phyloP scores from a whole-genome alignment of 2,797 vertebrate genomes.

The Pogonophryne albipinna region DNA sequence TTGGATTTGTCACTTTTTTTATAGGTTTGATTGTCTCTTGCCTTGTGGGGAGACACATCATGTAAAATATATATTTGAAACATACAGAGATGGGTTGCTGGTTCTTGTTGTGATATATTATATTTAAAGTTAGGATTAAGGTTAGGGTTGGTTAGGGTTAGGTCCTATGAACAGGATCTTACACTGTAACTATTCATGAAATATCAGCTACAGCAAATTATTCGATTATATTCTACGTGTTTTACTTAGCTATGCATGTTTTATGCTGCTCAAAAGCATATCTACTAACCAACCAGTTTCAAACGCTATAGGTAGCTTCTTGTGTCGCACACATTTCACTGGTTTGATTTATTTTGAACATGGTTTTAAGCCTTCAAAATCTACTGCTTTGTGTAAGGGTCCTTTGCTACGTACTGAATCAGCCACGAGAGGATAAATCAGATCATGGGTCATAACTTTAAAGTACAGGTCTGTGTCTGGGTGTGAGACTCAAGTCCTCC shows the following conservation, averaged over 20 bases:
- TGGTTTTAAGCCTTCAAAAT: background rate
- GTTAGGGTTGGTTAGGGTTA: too few relatives aligned
- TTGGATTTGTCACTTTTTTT: background rate
- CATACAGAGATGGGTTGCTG: background rate
- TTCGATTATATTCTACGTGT: background rate
- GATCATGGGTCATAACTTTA: conserved; percentile 28
- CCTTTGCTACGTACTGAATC: conserved; percentile 7
- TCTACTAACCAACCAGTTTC: background rate
- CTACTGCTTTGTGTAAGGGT: background rate
- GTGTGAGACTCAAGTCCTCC: conserved; percentile 40
- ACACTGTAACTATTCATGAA: background rate
- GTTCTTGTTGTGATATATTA: background rate
- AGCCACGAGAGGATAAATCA: conserved; percentile 30
- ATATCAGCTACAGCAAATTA: background rate
- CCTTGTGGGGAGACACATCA: background rate
- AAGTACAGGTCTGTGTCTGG: conserved; percentile 30
- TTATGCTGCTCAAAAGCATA: background rate
- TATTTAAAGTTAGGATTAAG: too few relatives aligned
- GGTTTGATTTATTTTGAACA: conserved; percentile 8
- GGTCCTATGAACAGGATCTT: background rate
- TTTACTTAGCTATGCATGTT: background rate
- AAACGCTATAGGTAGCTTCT: background rate
- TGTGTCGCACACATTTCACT: background rate
- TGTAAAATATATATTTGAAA: too few relatives aligned
- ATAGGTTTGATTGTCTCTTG: background rate